Conservation (phyloP, 2,888 invertebrate genomes). For the Myopa tessellatipennis region DNA sequence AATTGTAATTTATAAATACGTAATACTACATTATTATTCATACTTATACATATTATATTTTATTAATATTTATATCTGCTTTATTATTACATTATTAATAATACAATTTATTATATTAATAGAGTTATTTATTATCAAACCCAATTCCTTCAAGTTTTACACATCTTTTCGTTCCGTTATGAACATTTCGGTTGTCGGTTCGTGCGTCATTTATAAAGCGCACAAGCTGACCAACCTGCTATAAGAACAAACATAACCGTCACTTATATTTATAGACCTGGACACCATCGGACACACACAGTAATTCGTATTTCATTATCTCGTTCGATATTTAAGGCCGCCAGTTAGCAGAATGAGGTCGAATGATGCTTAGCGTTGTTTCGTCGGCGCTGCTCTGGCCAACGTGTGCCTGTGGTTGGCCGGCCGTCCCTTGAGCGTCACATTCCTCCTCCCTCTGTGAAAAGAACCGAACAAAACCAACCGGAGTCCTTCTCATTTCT, state of each 20-base stretch:
- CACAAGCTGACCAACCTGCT: not conserved
- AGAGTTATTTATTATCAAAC: no score
- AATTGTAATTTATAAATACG: no score
- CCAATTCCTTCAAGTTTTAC: no score
- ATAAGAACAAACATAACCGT: not conserved
- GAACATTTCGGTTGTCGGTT: not conserved
- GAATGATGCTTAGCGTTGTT: not conserved
- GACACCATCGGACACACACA: not conserved
- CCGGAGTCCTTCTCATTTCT: not conserved
- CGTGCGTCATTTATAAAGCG: not conserved
- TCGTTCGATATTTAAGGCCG: constrained; percentile 17
- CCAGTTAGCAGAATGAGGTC: constrained; percentile 9
- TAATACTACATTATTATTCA: no score
- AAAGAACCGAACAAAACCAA: not conserved
- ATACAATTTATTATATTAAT: no score
- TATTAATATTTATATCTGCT: no score
- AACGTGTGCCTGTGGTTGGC: not conserved
- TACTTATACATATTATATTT: no score
- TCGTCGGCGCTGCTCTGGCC: no score
- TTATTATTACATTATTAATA: no score
- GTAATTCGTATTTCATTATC: constrained; percentile 25
- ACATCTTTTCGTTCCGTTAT: no score
- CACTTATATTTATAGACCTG: not conserved
- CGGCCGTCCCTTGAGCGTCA: not conserved
- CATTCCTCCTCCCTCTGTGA: not conserved